Conservation (phyloP, 1,140 invertebrate species). For the Alviniconcha marisindica region DNA sequence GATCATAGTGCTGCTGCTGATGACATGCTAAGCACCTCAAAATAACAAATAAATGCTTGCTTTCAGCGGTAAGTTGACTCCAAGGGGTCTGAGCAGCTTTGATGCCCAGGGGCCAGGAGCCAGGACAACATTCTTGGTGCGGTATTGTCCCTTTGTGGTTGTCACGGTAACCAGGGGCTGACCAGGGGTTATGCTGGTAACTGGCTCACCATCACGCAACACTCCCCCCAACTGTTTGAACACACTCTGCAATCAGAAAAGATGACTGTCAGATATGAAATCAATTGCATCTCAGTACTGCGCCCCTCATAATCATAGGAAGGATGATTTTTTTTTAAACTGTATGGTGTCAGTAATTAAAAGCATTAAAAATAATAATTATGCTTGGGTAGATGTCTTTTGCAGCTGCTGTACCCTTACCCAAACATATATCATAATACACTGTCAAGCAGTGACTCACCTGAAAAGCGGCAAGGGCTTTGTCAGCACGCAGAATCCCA, state of each 20-base stretch:
- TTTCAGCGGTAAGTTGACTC: conserved; percentile 64
- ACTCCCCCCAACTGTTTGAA: conserved; percentile 66
- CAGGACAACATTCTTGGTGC: conserved; percentile 60
- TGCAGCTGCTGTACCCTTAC: too few species aligned
- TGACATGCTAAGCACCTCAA: neutral
- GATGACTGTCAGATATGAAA: neutral
- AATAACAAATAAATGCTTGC: conserved; percentile 40
- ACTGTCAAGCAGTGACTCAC: too few species aligned
- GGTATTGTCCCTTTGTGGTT: conserved; percentile 60
- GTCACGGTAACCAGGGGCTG: conserved; percentile 46
- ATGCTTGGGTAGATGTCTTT: too few species aligned
- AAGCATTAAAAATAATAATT: too few species aligned
- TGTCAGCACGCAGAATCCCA: conserved; percentile 69
- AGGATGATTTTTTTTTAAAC: too few species aligned
- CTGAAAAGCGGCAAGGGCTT: conserved; percentile 67
- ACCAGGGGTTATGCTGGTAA: conserved; percentile 62
- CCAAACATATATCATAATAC: too few species aligned
- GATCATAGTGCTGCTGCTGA: too few species aligned
- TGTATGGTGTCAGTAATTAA: too few species aligned
- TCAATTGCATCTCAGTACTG: too few species aligned
- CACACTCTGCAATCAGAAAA: conserved; percentile 46
- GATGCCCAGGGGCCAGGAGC: conserved; percentile 68
- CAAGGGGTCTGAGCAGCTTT: conserved; percentile 59
- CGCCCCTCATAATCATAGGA: too few species aligned
- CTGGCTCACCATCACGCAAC: conserved; percentile 61